These are phyloP conservation scores for Cantharis lateralis DNA, from an alignment of 2,888 invertebrate genomes.

Conservation along the genomic window DNA sequence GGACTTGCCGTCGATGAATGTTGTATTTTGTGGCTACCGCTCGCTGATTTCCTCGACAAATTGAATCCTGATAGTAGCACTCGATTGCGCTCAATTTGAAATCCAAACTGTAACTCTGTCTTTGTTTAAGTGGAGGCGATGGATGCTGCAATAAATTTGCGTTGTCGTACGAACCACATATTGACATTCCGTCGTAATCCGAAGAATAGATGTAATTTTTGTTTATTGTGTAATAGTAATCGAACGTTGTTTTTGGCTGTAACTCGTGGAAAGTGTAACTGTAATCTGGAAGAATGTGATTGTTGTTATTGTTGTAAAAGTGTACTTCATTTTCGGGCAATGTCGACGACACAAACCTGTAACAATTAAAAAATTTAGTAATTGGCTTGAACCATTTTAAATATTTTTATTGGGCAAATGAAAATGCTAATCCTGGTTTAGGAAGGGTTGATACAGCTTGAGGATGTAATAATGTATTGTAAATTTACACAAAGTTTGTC, in stretches of 20 bases:
- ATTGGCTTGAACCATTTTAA: neutral
- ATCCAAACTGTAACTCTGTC: constrained; percentile 58
- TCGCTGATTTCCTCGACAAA: constrained; percentile 57
- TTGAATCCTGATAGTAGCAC: constrained; percentile 59
- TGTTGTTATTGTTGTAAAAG: constrained; percentile 43
- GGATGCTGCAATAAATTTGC: constrained; percentile 23
- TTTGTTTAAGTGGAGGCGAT: constrained; percentile 45
- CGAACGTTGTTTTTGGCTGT: constrained; percentile 54
- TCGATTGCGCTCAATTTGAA: constrained; percentile 62
- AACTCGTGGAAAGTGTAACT: constrained; percentile 52
- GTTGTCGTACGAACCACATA: constrained; percentile 41
- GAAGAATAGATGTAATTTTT: constrained; percentile 41
- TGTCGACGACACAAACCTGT: constrained; percentile 6
- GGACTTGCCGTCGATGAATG: constrained; percentile 58
- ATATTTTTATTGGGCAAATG: too few species aligned
- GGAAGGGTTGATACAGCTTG: too few species aligned
- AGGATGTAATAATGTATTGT: too few species aligned
- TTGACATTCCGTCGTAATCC: constrained; percentile 33
- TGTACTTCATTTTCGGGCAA: constrained; percentile 18
- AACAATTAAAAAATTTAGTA: neutral
- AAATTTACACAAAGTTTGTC: too few species aligned
- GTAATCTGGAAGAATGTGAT: constrained; percentile 44
- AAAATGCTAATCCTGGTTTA: too few species aligned
- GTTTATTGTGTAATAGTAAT: constrained; percentile 56
- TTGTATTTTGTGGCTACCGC: constrained; percentile 58